A percentile compares a stretch with the other conserved stretches of the same genome.
phyloP scores from a whole-genome alignment of 2,797 vertebrate species.

The Chelon labrosus region DNA sequence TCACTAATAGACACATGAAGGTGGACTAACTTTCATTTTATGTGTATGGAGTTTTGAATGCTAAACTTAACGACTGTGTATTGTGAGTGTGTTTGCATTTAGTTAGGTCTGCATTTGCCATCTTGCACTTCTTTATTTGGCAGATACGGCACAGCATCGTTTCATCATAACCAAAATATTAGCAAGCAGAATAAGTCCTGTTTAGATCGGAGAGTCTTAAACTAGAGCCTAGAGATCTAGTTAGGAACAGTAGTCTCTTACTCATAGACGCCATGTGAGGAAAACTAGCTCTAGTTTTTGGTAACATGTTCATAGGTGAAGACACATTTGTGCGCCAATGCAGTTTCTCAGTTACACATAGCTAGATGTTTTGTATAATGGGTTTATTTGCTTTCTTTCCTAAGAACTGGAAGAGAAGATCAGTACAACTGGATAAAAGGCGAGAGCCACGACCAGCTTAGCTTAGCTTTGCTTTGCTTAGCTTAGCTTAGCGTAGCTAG shows the following conservation, averaged over 20 bases:
- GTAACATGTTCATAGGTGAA: background rate
- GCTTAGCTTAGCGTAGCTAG: too few relatives aligned
- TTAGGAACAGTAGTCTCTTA: background rate
- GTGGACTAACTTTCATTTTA: constrained; percentile 19
- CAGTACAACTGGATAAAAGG: background rate
- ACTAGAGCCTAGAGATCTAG: background rate
- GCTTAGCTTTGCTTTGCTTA: background rate
- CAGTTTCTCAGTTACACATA: background rate
- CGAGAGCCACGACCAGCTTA: background rate
- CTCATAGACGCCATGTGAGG: background rate
- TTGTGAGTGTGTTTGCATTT: constrained; percentile 28
- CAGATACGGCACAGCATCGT: constrained; percentile 38
- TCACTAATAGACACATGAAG: constrained; percentile 9
- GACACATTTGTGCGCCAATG: constrained; percentile 17
- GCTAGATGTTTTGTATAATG: constrained; percentile 5
- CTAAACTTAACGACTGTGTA: constrained; percentile 19
- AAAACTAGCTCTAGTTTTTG: constrained; percentile 14
- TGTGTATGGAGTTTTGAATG: constrained; percentile 13
- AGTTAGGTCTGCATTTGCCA: constrained; percentile 25
- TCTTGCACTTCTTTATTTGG: constrained; percentile 36
- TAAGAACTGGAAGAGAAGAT: background rate
- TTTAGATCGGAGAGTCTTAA: constrained; percentile 29
- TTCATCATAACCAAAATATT: constrained; percentile 30
- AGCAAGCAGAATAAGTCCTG: background rate
- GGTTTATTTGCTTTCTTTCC: background rate